phyloP scores from a whole-genome alignment of 2,113 vertebrate species.

The Guaruba guarouba region DNA sequence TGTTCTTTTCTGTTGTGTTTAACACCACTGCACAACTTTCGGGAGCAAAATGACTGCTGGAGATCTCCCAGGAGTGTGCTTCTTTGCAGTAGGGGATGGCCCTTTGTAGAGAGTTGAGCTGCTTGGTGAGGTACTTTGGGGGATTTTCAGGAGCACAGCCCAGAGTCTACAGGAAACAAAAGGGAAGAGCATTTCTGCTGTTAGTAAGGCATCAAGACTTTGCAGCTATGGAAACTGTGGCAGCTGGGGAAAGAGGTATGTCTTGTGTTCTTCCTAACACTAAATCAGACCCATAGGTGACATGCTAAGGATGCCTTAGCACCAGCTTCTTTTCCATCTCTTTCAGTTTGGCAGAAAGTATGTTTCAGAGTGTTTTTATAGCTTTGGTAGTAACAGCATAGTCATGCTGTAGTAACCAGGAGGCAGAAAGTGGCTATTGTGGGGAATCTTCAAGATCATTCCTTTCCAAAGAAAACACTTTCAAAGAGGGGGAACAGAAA shows the following conservation, averaged over 20 bases:
- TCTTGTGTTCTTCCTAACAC: neutral
- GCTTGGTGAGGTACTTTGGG: neutral
- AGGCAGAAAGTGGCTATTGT: neutral
- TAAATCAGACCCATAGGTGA: neutral
- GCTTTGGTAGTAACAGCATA: neutral
- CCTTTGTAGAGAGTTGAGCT: neutral
- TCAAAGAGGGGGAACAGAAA: neutral
- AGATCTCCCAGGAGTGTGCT: fast-evolving
- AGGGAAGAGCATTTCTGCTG: neutral
- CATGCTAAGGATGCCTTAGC: neutral
- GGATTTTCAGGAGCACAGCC: neutral
- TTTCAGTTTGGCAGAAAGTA: neutral
- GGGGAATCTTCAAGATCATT: neutral
- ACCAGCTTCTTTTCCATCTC: neutral
- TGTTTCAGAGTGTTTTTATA: neutral
- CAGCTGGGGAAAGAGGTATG: neutral
- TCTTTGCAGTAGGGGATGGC: neutral
- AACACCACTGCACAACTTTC: neutral
- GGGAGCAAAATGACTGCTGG: neutral
- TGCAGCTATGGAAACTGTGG: neutral
- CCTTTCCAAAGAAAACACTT: neutral
- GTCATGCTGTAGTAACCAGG: fast-evolving
- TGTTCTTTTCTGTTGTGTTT: neutral
- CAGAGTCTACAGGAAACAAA: neutral
- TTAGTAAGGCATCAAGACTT: neutral